Conservation (phyloP, 2,888 invertebrate genomes). For the Anthophora plumipes region DNA sequence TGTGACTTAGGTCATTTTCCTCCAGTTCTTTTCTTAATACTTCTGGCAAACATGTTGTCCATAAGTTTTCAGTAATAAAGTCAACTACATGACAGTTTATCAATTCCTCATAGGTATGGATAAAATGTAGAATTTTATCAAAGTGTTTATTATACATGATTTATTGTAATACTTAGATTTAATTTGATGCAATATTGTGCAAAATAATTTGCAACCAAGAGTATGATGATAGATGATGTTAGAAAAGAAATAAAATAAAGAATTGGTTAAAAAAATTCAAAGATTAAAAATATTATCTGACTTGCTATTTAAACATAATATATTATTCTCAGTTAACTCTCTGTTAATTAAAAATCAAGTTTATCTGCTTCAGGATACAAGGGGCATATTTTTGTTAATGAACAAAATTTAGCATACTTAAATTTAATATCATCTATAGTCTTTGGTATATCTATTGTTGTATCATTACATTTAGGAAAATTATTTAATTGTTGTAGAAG, state of each 20-base stretch:
- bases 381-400: conserved; percentile 88
- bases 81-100: conserved; percentile 92
- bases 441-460: conserved; percentile 88
- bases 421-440: conserved; percentile 88
- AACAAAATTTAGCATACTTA: conserved; percentile 89
- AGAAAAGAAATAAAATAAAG: conserved; percentile 12
- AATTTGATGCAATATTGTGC: background rate
- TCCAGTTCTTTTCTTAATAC: conserved; percentile 82
- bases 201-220: background rate
- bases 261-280: background rate
- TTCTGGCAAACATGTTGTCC: conserved; percentile 87
- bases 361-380: conserved; percentile 86
- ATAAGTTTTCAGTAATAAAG: conserved; percentile 89
- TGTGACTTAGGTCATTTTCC: conserved; percentile 9
- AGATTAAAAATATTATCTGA: background rate
- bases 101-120: conserved; percentile 87
- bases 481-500: conserved; percentile 87
- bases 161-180: background rate
- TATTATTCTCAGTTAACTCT: too few relatives aligned
- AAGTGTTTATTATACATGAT: conserved; percentile 76
- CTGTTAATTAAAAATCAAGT: conserved; percentile 86
- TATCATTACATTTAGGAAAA: conserved; percentile 89
- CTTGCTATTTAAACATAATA: background rate
- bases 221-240: background rate
- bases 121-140: conserved; percentile 85